A percentile compares a stretch with the other conserved stretches of the same genome.
phyloP scores from a whole-genome alignment of 2,113 vertebrate species.

The Tauraco erythrolophus region DNA sequence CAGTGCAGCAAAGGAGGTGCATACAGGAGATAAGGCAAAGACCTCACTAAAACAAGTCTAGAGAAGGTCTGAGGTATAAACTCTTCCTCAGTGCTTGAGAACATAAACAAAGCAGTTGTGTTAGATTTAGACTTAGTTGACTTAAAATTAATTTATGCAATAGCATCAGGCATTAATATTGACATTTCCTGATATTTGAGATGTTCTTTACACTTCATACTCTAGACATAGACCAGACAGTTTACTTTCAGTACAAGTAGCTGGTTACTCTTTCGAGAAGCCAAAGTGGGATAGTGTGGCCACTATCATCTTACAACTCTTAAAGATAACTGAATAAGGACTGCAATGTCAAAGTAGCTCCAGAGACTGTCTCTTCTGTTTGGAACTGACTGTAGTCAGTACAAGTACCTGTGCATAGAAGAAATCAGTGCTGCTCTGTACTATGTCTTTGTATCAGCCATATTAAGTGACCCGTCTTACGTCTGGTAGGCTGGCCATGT shows the following conservation, averaged over 20 bases:
- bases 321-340: constrained; percentile 21
- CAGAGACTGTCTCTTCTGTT: neutral
- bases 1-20: neutral
- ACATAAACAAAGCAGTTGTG: constrained; percentile 35
- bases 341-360: neutral
- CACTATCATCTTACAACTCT: neutral
- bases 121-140: constrained; percentile 39
- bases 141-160: constrained; percentile 55
- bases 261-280: neutral
- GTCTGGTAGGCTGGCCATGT: neutral
- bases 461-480: neutral
- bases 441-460: neutral
- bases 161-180: neutral
- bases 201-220: constrained; percentile 53
- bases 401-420: neutral
- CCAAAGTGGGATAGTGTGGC: neutral
- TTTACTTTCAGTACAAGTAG: constrained; percentile 26
- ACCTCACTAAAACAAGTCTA: neutral
- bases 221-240: neutral
- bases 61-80: neutral
- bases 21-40: neutral
- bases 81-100: neutral
- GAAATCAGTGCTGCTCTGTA: neutral
- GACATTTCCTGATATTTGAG: constrained; percentile 65
- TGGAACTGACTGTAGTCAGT: neutral